Percentiles rank a stretch among this genome's conserved stretches.
Conservation (phyloP, 2,888 invertebrate species). For the Beris chalybata region DNA sequence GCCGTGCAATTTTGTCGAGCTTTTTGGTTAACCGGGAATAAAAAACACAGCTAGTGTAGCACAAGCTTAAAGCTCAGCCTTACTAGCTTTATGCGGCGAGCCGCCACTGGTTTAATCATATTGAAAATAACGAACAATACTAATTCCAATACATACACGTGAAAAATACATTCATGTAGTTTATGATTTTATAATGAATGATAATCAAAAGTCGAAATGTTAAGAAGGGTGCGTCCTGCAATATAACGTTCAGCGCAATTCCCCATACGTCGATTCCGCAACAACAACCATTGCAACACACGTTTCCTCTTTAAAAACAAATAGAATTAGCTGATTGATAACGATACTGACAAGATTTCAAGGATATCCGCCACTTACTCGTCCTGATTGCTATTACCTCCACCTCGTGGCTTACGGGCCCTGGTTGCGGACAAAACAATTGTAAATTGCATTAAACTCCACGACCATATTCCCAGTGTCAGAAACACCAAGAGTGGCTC, state of each 20-base stretch:
- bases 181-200: constrained; percentile 83
- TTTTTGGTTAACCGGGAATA: too few relatives aligned
- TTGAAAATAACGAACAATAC: too few relatives aligned
- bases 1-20: too few relatives aligned
- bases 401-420: constrained; percentile 73
- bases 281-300: constrained; percentile 66
- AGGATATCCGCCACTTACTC: constrained; percentile 44
- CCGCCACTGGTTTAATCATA: too few relatives aligned
- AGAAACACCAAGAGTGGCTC: constrained; percentile 80
- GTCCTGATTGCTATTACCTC: constrained; percentile 50
- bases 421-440: constrained; percentile 90
- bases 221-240: constrained; percentile 86
- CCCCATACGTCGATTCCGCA: constrained; percentile 89
- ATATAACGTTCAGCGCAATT: constrained; percentile 82
- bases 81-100: too few relatives aligned
- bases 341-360: too few relatives aligned
- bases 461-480: constrained; percentile 89
- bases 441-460: constrained; percentile 92
- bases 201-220: constrained; percentile 85
- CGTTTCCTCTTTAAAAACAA: constrained; percentile 33
- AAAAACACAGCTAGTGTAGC: too few relatives aligned
- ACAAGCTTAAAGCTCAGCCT: too few relatives aligned
- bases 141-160: constrained; percentile 81
- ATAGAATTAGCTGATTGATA: background rate
- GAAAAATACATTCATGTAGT: constrained; percentile 95